Base-by-base conservation (phyloP, 2,797 vertebrate species). In the Scleropages formosus region DNA sequence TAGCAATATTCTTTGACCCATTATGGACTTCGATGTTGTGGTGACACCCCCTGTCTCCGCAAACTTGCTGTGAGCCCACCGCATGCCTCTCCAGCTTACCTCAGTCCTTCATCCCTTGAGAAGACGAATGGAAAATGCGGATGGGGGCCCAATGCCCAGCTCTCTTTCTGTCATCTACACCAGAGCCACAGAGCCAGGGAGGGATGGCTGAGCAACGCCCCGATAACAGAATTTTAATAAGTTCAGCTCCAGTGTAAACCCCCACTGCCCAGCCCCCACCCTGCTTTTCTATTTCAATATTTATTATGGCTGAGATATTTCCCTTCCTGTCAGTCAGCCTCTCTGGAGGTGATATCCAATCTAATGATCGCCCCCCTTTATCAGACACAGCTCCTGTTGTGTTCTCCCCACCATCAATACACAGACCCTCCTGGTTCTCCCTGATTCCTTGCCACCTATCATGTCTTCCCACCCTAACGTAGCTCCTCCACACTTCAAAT, bases 161-260 rank as follows among this genome's bases (percentile, higher is more conserved):
- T 3, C 22, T 64, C 27, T 44, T 7, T 18, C 65, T 26, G 39
- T 53, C 49, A 26, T 75, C 53, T 75, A 31, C 31, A 6, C 31
- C n/a, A n/a, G 39, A 58, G 56, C 67, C 10, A 53, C 68, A 47
- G 72, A 69, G n/a, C n/a, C n/a, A n/a, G 75, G 74, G 75, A 74
- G 78, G 80, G 78, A 75, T 67, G 58, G 73, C 78, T 79, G 74
- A 78, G 78, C 72, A 78, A 78, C 73, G 82, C 78, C 73, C 73
- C 80, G 76, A 84, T 84, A 80, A 84, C 81, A 72, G 65, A 56
- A 69, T 79, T 79, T 85, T 77, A 82, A 83, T 84, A 78, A 84
- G 60, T 58, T 60, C 71, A 53, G 73, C 62, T 73, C 75, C 72
- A 72, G 46, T 74, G n/a, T 71, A 44, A 62, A 22, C 27, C 16